Percentiles rank a stretch among this genome's conserved stretches.
Evolutionary conservation across 2,797 vertebrate genomes (phyloP).

Genomic region (Myotis daubentonii): DNA sequence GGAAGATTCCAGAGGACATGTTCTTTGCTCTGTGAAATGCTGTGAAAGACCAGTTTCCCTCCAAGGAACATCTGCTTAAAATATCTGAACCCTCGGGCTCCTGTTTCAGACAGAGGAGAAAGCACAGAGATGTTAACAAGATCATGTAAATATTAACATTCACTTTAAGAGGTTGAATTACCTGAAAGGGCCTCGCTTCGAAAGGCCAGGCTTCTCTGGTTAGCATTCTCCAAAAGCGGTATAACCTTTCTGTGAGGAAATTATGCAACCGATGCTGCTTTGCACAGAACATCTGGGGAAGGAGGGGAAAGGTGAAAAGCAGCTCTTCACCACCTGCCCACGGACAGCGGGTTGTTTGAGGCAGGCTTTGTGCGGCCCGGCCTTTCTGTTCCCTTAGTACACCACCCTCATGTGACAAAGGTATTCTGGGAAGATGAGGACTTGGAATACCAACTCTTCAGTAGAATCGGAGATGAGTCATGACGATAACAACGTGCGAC

Average conservation of each 20-base stretch:
- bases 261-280: background rate
- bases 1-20: background rate
- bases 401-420: background rate
- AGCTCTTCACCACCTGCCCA: background rate
- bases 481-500: background rate
- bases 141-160: conserved; percentile 77
- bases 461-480: background rate
- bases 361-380: too few species aligned
- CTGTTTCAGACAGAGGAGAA: background rate
- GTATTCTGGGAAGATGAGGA: background rate
- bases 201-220: conserved; percentile 44
- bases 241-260: background rate
- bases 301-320: background rate
- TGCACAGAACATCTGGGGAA: background rate
- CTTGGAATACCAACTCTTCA: background rate
- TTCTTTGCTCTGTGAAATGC: background rate
- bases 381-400: background rate
- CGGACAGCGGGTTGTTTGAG: accelerated
- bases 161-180: conserved; percentile 62
- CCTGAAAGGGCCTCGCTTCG: conserved; percentile 7
- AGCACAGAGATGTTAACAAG: conserved; percentile 48
- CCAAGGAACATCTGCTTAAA: conserved; percentile 1
- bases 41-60: background rate
- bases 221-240: background rate
- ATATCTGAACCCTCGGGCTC: background rate